Evolutionary conservation across 2,888 invertebrate genomes (phyloP).

Genomic region (Drosophila tripunctata): DNA sequence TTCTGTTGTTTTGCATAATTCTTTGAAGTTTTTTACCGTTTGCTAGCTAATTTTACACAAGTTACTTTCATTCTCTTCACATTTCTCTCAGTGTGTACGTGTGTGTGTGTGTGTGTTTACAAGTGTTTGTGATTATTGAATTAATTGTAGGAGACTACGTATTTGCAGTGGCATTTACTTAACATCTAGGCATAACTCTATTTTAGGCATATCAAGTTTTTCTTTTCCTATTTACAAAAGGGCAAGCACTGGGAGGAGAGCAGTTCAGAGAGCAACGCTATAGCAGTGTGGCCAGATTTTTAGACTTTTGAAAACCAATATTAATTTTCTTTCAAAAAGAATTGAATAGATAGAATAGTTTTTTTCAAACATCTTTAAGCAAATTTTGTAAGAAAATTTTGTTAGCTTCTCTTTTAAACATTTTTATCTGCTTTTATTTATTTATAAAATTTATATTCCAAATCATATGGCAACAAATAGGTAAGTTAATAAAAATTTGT

Average conservation of each 20-base stretch:
- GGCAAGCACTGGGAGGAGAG: not conserved
- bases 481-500: no score
- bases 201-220: constrained; percentile 53
- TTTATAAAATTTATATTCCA: no score
- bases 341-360: not conserved
- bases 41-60: constrained; percentile 65
- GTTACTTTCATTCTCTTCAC: constrained; percentile 7
- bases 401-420: no score
- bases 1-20: constrained; percentile 19
- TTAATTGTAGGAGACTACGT: constrained; percentile 61
- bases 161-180: constrained; percentile 59
- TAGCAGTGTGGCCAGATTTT: not conserved
- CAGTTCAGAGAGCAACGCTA: constrained; percentile 8
- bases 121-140: constrained; percentile 50
- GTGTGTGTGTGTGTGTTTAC: constrained; percentile 25
- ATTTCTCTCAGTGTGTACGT: not conserved
- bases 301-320: not conserved
- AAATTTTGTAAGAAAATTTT: no score
- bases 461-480: no score
- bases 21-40: constrained; percentile 32
- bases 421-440: no score
- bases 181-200: constrained; percentile 32
- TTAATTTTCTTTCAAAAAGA: no score
- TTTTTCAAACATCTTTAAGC: no score
- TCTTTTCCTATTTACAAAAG: constrained; percentile 38